Base-by-base conservation (phyloP, 2,888 invertebrate genomes). In the Alloscopus bannaensis region DNA sequence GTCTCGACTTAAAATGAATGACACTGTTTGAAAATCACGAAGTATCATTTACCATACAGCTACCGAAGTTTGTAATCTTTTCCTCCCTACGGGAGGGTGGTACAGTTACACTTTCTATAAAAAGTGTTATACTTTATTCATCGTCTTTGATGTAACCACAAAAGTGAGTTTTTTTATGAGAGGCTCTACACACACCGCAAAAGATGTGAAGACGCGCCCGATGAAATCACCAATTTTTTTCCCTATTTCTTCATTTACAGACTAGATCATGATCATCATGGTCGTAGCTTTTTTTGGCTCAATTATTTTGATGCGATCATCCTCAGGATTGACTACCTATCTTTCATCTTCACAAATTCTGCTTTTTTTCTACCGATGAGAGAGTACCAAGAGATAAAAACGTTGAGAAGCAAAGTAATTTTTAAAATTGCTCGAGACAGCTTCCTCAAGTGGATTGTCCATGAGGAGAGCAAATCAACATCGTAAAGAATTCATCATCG, bases 401-500 rank as follows among this genome's bases (percentile, higher is more conserved):
- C n/a, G 36, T 36, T 18, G 22, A 50, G 8, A 22, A 50, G 50
- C 31, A 26, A 71, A 64, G 64, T n/a, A 72, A 72, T 72, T 62
- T 64, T 11, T 42, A 55, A 72, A 64, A 72, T 64, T 72, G 72
- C 40, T 42, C 52, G 20, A 64, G 28, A 16, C 45, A 52, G 8
- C 47, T 3, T 47, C 6, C n/a, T 13, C n/a, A 47, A 6, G 36
- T 8, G 36, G 36, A 36, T 8, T 36, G 13, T 8, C 36, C 22
- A 52, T 52, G 20, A n/a, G n/a, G n/a, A n/a, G 16, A 57, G 29
- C 59, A 64, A 72, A 72, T 64, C 72, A 52, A 64, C 24, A 16
- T 57, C 4, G 29, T 73, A 57, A 65, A 57, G 55, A 65, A 65
- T 73, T 65, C 47, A 65, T 62, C 62, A 62, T 64, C 20, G n/a